Base-by-base conservation (phyloP, 2,888 invertebrate species). In the Cosmia trapezina region DNA sequence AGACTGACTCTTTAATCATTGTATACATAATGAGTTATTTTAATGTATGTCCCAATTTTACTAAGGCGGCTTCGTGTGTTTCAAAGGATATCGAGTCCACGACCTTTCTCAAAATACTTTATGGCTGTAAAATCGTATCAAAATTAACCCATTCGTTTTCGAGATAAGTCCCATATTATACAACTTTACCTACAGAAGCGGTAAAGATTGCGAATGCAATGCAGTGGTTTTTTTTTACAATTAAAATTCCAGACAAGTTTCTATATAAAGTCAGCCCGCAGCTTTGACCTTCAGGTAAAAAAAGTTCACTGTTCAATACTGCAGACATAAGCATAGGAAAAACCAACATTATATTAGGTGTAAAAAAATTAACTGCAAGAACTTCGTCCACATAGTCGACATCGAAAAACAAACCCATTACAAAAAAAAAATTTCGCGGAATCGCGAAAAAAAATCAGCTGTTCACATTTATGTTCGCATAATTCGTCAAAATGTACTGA, bases 161-260 rank as follows among this genome's bases (percentile, higher is more conserved):
- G 28, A 60, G 19, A 79, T 61, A 80, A 61, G 17, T 51, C 41
- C 49, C 12, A 45, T 47, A 57, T n/a, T 54, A 61, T 22, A 53
- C 33, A 63, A 49, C 8, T 22, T 8, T 37, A 70, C 51, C 71
- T 53, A 54, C 75, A 54, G 54, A 54, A 45, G 61, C 43, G 1
- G 28, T 43, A 4, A 47, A 12, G 43, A 65, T 66, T 45, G 47
- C n/a, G 11, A 74, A 37, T 43, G n/a, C 47, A 49, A 28, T 14
- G 17, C 9, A 4, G 11, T 33, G 4, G 8, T 22, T 47, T 53
- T 51, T 19, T 53, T 51, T 60, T 53, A 14, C 12, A 45, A 60
- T 54, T 49, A 22, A 68, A 76, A 64, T 77, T 81, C 78, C 78
- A 17, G 49, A 19, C 66, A 43, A 47, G 47, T 62, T 76, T 71